Percentiles rank a stretch among this genome's conserved stretches.
phyloP scores from a whole-genome alignment of 2,113 vertebrate genomes.

The Todiramphus saurophagus region DNA sequence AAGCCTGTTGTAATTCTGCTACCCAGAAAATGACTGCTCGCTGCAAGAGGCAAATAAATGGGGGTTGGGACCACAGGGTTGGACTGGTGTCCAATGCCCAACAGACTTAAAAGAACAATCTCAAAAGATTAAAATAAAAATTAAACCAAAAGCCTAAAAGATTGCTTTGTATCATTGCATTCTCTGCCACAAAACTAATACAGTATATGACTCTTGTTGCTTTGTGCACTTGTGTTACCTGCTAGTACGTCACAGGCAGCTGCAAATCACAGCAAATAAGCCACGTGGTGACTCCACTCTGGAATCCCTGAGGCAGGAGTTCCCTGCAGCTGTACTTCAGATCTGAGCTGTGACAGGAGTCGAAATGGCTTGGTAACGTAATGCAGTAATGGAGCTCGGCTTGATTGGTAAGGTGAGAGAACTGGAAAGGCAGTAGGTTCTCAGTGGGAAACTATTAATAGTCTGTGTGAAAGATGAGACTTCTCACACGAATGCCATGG shows the following conservation, averaged over 20 bases:
- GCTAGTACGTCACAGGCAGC: not conserved
- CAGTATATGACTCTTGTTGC: not conserved
- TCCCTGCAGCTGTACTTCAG: not conserved
- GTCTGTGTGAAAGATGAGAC: not conserved
- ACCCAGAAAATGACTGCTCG: not conserved
- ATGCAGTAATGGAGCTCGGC: not conserved
- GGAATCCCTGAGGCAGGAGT: not conserved
- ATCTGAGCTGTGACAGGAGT: not conserved
- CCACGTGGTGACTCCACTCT: not conserved
- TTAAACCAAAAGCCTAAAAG: not conserved
- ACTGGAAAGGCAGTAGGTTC: not conserved
- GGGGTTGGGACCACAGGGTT: rapidly evolving
- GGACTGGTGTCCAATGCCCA: not conserved
- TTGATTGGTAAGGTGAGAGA: not conserved
- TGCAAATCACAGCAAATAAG: not conserved
- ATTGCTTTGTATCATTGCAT: not conserved
- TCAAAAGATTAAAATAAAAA: not conserved
- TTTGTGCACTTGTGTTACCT: not conserved
- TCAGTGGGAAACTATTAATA: not conserved
- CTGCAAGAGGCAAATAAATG: not conserved
- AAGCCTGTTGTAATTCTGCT: not conserved
- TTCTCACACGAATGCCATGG: not conserved
- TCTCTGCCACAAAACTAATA: not conserved
- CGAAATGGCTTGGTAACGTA: not conserved
- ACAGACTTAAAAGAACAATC: not conserved